Evolutionary conservation across 2,888 invertebrate genomes (phyloP), one percentile per base, ranked within the genome.

Genomic region (Pediacus dermestoides): DNA sequence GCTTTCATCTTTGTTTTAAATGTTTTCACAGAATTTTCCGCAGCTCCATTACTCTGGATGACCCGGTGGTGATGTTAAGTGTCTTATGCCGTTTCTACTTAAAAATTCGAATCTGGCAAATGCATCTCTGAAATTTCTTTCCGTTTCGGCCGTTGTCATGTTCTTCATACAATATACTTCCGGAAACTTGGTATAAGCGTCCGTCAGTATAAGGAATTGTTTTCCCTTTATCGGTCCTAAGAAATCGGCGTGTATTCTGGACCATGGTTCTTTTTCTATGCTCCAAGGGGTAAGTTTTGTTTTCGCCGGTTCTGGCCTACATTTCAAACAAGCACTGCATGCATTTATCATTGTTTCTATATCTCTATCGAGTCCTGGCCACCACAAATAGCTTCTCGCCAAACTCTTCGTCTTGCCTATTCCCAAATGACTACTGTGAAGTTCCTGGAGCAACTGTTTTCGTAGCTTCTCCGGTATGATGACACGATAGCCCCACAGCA

Each of bases 281-380:
- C 14, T n/a, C 30, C 30, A 30, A 4, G 11, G 16, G 3, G 32
- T 22, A 16, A 32, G 18, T 32, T 16, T 8, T n/a, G 3, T 18
- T 18, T 32, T 32, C 3, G 32, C 10, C 18, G 32, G 32, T 16
- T 18, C 30, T 30, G 9, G 27, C 10, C 10, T 39, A 11, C 14
- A 14, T 15, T 33, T 27, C 16, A 34, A 18, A 27, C 31, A 52
- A 9, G n/a, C n/a, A n/a, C n/a, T n/a, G n/a, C n/a, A n/a, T n/a
- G n/a, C 14, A 8, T 33, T 27, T 11, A 34, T 9, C n/a, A 15
- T 18, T 11, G 30, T 30, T 34, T 47, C 44, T 1, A 46, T 44
- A n/a, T 46, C 36, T 10, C 15, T 14, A 26, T 50, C 44, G 8
- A 50, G 31, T 7, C 25, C 31, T 21, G 46, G 38, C 48, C 50